phyloP scores from a whole-genome alignment of 2,888 invertebrate genomes.

The Calliopum simillimum region DNA sequence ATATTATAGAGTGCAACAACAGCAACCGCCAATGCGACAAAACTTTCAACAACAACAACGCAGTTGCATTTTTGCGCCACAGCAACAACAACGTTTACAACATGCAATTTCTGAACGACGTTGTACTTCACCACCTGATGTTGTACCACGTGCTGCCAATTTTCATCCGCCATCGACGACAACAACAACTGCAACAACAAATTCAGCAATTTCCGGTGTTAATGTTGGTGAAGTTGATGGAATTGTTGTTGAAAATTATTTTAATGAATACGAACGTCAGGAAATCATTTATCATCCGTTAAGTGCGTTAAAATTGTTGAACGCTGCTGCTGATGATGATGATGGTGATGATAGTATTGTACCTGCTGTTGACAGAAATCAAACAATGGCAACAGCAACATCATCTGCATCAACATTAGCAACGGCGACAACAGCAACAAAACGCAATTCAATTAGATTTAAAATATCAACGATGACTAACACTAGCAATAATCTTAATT shows the following conservation, averaged over 20 bases:
- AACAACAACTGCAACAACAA: constrained; percentile 6
- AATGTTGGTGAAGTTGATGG: constrained; percentile 47
- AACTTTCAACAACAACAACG: constrained; percentile 29
- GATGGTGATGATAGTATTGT: constrained; percentile 15
- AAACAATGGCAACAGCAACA: constrained; percentile 38
- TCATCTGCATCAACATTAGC: constrained; percentile 37
- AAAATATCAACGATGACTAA: constrained; percentile 48
- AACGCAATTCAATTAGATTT: constrained; percentile 43
- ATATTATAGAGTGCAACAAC: constrained; percentile 46
- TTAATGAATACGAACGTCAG: constrained; percentile 66
- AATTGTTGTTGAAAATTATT: constrained; percentile 65
- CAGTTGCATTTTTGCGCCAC: constrained; percentile 16
- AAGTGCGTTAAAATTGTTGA: constrained; percentile 50
- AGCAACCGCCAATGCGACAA: constrained; percentile 43
- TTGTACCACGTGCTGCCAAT: constrained; percentile 62
- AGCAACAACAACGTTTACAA: constrained; percentile 7
- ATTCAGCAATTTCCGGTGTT: constrained; percentile 10
- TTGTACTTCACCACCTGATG: constrained; percentile 64
- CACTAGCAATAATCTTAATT: constrained; percentile 33
- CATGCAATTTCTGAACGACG: constrained; percentile 51
- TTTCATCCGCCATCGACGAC: constrained; percentile 46
- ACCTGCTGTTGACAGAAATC: constrained; percentile 2
- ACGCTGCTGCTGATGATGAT: constrained; percentile 30
- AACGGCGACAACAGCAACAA: constrained; percentile 24
- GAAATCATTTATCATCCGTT: constrained; percentile 63